Base-by-base conservation (phyloP, 2,797 vertebrate species). In the Hoplostethus mediterraneus region DNA sequence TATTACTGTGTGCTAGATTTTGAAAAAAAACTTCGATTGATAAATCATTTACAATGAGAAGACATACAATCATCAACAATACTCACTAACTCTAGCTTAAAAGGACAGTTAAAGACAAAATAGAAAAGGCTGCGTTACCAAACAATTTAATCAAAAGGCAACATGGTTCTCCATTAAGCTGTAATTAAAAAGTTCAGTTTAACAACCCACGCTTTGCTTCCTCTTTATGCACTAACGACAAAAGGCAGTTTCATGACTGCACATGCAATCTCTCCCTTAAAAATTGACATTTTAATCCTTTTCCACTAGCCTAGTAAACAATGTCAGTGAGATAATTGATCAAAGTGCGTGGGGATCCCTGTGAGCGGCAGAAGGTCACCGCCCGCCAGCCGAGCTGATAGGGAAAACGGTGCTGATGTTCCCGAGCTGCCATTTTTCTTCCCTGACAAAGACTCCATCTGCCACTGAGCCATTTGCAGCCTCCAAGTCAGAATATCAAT, bases 381-480 rank as follows among this genome's bases (percentile, higher is more conserved):
- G 91, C 81, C 92, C 87, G 83, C 91, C 86, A 87, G 93, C 91
- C 82, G 81, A 92, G 94, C 91, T 92, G 94, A 92, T 94, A 91
- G 94, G 88, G 93, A 90, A 93, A 95, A 92, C 90, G 93, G 92
- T 93, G 90, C 89, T 71, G 92, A 92, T 92, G 92, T 87, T 95
- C 93, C 94, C 88, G 90, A 94, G 92, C 95, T 97, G 95, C 96
- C 95, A 96, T 97, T 96, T 96, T 95, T 98, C 96, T 96, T 97
- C 91, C 92, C 94, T 96, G 96, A 98, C 97, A 97, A 97, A 97
- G 96, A 95, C 95, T 96, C 97, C 96, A 98, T 98, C 96, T 98
- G 97, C 96, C 95, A 95, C 94, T 61, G 85, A 94, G 95, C 95
- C 96, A 96, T 96, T 97, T 96, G 94, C 94, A 96, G 95, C 92